phyloP scores from a whole-genome alignment of 2,797 vertebrate genomes.

The Scyliorhinus canicula region DNA sequence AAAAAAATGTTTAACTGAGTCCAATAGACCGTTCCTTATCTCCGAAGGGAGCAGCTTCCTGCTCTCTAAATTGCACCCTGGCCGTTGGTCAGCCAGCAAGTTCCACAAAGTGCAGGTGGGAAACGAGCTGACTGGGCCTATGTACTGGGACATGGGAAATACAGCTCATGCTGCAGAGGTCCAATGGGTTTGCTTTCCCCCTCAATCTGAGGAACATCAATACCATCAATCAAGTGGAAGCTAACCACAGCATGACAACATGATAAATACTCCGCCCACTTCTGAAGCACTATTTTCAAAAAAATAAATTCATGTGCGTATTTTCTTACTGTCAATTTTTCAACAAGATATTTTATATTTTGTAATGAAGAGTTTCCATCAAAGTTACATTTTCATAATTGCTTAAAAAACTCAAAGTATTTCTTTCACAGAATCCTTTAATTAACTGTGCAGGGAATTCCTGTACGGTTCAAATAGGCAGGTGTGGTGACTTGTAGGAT shows the following conservation, averaged over 20 bases:
- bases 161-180: neutral
- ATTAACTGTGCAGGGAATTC: conserved; percentile 51
- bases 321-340: neutral
- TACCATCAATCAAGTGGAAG: neutral
- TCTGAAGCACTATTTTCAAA: neutral
- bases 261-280: neutral
- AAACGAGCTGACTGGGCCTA: neutral
- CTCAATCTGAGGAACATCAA: neutral
- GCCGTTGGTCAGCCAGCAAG: neutral
- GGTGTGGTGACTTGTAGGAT: conserved; percentile 49
- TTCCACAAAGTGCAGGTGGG: neutral
- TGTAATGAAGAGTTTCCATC: neutral
- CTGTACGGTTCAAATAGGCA: conserved; percentile 47
- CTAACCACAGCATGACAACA: neutral
- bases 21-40: neutral
- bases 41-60: neutral
- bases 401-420: conserved; percentile 37
- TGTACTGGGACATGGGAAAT: neutral
- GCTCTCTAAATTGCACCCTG: neutral
- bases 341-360: neutral
- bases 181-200: neutral
- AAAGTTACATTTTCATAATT: conserved; percentile 17
- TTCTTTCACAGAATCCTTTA: conserved; percentile 40
- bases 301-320: neutral
- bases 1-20: neutral